A percentile compares a stretch with the other conserved stretches of the same genome.
Evolutionary conservation across 2,113 vertebrate genomes (phyloP).

Genomic region (Cromileptes altivelis): DNA sequence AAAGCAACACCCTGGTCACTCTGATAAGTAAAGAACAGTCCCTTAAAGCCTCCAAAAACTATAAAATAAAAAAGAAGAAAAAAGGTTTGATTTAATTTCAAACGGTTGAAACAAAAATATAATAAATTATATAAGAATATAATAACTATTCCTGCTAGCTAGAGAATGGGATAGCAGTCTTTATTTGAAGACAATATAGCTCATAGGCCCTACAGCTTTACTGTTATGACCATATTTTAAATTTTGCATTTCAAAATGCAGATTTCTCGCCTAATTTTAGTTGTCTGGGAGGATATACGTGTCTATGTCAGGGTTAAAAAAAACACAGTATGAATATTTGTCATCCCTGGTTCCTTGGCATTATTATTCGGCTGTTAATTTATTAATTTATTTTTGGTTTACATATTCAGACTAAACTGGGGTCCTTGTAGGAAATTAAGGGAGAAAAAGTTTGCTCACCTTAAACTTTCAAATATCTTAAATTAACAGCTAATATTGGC

Average conservation of each 20-base stretch:
- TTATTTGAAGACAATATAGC: neutral
- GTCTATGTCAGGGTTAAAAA: no score
- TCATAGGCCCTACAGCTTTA: neutral
- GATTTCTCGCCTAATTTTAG: no score
- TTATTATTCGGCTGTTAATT: neutral
- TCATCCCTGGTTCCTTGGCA: neutral
- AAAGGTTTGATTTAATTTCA: no score
- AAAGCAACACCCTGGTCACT: no score
- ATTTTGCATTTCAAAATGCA: neutral
- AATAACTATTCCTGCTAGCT: no score
- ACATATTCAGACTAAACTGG: neutral
- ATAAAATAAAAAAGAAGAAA: no score
- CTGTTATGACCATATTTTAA: neutral
- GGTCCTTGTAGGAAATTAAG: neutral
- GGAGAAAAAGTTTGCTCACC: neutral
- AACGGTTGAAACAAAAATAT: no score
- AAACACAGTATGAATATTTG: neutral
- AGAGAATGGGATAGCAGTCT: neutral
- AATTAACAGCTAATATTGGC: neutral
- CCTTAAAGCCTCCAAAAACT: no score
- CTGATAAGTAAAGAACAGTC: no score
- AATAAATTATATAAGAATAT: no score
- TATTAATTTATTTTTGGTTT: neutral
- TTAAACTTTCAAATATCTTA: neutral
- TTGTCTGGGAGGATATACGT: no score